Evolutionary conservation across 2,113 vertebrate species (phyloP), one percentile per base, ranked within the genome.

Genomic region (Romanogobio albipinnatus): DNA sequence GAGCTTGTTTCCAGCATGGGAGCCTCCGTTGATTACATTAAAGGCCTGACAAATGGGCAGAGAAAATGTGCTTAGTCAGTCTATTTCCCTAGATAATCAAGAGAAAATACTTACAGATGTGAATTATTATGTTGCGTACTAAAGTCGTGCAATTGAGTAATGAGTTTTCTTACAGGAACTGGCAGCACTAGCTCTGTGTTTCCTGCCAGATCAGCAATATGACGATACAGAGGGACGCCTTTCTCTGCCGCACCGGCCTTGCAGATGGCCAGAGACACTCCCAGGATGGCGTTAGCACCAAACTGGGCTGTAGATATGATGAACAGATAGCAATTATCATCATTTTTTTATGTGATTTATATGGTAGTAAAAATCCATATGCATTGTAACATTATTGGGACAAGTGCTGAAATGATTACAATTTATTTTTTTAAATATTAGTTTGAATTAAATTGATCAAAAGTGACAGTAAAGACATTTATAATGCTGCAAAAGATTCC

Each of bases 181-280:
- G 97, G 97, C 81, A 99, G 91, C 91, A 99, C 97, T 90, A 99
- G 95, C 91, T 98, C 97, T 0, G 97, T 96, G 94, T 99, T 99
- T 89, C 97, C 97, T 0, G 97, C 97, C 92, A 99, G 93, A 92
- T 98, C 96, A n/a, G 97, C 97, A 14, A 99, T 97, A 90, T 98
- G 97, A 68, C 97, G 95, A 85, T 99, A 99, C 36, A 99, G 94
- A 19, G 97, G 97, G 84, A 96, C 90, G 0, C 96, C 96, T 88
- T 95, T 96, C 92, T 98, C 96, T 0, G 96, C 96, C 3, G 97
- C 97, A 24, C 97, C 97, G 0, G 97, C 97, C 92, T 99, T 99
- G 89, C 97, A 99, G 84, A 97, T 93, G 0, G 97, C 96, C 77
- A 99, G 92, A 0, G 97, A 98, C 85, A 99, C 96, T 29, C 97